Conservation (phyloP, 2,113 vertebrate genomes). For the Percina caprodes region DNA sequence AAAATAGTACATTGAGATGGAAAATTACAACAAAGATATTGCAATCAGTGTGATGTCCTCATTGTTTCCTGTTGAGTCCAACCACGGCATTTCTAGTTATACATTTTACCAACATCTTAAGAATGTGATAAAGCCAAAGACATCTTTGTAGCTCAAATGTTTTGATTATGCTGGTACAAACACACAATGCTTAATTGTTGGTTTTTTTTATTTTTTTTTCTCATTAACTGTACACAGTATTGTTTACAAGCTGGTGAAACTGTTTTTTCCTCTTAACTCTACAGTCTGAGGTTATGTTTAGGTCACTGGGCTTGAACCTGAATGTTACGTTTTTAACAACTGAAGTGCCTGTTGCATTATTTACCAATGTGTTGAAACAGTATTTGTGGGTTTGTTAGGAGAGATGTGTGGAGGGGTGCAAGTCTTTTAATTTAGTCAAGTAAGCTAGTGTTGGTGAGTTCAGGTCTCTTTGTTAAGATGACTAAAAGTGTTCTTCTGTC, state of each 20-base stretch:
- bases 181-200: conserved; percentile 17
- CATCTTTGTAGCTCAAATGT: conserved; percentile 24
- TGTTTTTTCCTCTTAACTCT: conserved; percentile 19
- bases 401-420: conserved; percentile 15
- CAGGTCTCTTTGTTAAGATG: conserved; percentile 21
- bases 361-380: conserved; percentile 56
- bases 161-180: conserved; percentile 37
- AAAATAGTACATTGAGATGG: conserved; percentile 14
- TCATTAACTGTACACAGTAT: conserved; percentile 46
- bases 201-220: conserved; percentile 2
- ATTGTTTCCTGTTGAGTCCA: conserved; percentile 9
- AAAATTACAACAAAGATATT: conserved; percentile 21
- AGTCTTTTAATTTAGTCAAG: conserved; percentile 9
- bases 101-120: not conserved
- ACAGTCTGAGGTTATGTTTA: conserved; percentile 50
- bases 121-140: conserved; percentile 71
- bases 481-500: conserved; percentile 2
- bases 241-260: conserved; percentile 65
- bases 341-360: conserved; percentile 66
- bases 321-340: conserved; percentile 68
- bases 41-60: conserved; percentile 60
- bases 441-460: conserved; percentile 38
- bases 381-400: conserved; percentile 41
- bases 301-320: conserved; percentile 38
- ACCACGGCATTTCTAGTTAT: conserved; percentile 3